Evolutionary conservation across 1,140 invertebrate genomes (phyloP), one percentile per base, ranked within the genome.

Genomic region (Orius insidiosus): DNA sequence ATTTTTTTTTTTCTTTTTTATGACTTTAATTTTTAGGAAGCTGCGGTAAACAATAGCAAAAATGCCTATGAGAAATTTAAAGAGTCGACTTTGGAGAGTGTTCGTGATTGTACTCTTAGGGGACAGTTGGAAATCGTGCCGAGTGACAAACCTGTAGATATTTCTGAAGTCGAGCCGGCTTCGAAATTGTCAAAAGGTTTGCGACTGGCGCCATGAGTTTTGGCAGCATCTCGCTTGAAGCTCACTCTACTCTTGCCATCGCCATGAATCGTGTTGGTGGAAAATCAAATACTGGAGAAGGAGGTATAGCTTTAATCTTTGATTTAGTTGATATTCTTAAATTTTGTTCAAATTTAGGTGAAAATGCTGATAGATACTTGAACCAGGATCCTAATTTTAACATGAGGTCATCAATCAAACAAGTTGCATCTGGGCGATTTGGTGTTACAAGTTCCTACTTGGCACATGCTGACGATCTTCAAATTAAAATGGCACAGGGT

Each of bases 401-500:
- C 70, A 76, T 67, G 55, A 68, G 83, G 1, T 86, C 83, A 3
- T 75, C 83, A 1, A 88, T 87, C 51, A 87, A 87, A 55, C 80
- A 94, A 73, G 89, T 99, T 30, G 95, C 95, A 5, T 95, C 89
- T 32, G 95, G 94, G 13, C 72, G 95, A 42, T 99, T 99, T 68
- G 95, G 95, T 13, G 95, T 99, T 0, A 98, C 93, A 0, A 89
- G 89, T 33, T 84, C 90, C 0, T 98, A 99, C 60, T 64, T 98
- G 19, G 89, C 92, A 6, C 86, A 98, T 68, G 86, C 94, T 10
- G 89, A 96, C 64, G 90, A 95, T 63, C 59, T 96, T 43, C 92
- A 96, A 65, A 96, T 96, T 58, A 96, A 96, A 68, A 95, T 96
- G 89, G 92, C 92, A n/a, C 92, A 96, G 65, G 92, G 92, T 10